Evolutionary conservation across 1,140 invertebrate species (phyloP), one percentile per base, ranked within the genome.

Genomic region (Chironomus striatipennis): DNA sequence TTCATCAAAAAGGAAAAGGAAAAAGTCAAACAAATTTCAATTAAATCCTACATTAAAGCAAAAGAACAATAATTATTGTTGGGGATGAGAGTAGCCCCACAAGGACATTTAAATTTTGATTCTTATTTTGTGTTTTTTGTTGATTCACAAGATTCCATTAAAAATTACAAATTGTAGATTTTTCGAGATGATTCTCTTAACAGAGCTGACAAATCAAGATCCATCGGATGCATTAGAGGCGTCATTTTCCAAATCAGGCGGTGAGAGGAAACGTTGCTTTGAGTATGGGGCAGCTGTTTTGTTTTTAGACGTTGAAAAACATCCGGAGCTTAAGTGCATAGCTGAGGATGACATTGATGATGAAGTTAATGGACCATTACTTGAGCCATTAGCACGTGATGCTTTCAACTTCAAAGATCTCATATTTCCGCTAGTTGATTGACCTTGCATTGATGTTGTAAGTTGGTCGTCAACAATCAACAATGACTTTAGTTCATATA

Each of bases 131-230:
- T 34, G 24, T 34, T 1, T 34, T 34, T 1, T 57, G 47, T 57
- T 57, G n/a, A 57, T 67, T 67, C 18, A 70, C 65, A 70, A 70
- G 17, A 70, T 70, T 70, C 65, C 65, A 70, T 70, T 70, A 18
- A 70, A 21, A 18, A 70, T 18, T 9, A 70, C 65, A 70, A 70
- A 70, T 70, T 21, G 65, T 18, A 70, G 7, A 70, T 57, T 57
- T 7, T 57, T 57, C n/a, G 47, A 10, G 9, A 57, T 10, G 10
- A 70, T 70, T 70, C 10, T 17, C 18, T 21, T 70, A 4, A 20
- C 9, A 21, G 65, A 21, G n/a, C 7, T 21, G 9, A 20, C 9
- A 18, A 70, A 20, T 70, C 65, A 70, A 4, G 17, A 20, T 5
- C 65, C 65, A 12, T 70, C 65, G 1, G 65, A 70, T 20, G n/a